Base-by-base conservation (phyloP, 2,888 invertebrate species). In the Micoletzkya japonica region DNA sequence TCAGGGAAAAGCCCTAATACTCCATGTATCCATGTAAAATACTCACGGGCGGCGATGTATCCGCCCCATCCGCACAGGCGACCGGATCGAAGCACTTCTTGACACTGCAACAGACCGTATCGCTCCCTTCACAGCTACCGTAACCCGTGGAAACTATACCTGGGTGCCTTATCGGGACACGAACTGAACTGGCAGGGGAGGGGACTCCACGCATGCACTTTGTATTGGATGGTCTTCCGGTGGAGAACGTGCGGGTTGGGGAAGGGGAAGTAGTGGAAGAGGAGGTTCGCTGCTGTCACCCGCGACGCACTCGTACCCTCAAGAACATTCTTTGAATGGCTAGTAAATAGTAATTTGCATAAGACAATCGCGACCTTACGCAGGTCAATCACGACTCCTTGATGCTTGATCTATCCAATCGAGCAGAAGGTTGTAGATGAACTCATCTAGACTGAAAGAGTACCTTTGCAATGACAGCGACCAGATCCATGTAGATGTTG, bases 191-290 rank as follows among this genome's bases (percentile, higher is more conserved):
- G 84, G 50, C 79, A 79, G 17, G 73, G 60, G 2, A 76, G 57
- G 0, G 76, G 70, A 24, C 73, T 71, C 79, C 79, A 79, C 7
- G 77, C 76, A 76, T 92, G 91, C 83, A 93, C 91, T 88, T 93
- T 93, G 83, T 93, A 92, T 70, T 93, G 90, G 70, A 93, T 89
- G 2, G 92, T 92, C 84, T 92, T 92, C 69, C 94, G 89, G 86
- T 96, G 96, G 82, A 94, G 92, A 6, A 94, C 90, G 85, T 93
- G 92, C 32, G 95, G 92, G 87, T 96, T 95, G 84, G 97, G 92
- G 3, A 95, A 93, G 4, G 98, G 98, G 96, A 97, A 98, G 87
- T 98, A 98, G 88, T 96, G 95, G 88, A 98, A 97, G 61, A 98
- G 90, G 50, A 98, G 89, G 88, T 96, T 95, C 67, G 95, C 95